These are phyloP conservation scores for Lepisosteus oculatus DNA, from an alignment of 2,113 vertebrate genomes.

Conservation along the genomic window DNA sequence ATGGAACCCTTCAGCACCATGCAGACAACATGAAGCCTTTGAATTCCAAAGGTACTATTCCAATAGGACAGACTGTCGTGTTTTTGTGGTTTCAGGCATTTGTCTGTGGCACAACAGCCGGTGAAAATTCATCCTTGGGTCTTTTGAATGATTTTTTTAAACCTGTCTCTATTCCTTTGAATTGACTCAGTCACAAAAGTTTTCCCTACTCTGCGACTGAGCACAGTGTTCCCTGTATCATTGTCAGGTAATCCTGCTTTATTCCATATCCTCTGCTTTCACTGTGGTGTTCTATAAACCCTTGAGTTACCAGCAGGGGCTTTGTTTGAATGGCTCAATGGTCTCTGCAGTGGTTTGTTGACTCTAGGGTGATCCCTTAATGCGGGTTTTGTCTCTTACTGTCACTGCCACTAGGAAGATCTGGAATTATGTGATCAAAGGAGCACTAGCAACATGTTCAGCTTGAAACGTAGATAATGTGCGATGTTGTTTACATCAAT, in stretches of 20 bases:
- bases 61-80: no score
- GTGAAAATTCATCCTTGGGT: no score
- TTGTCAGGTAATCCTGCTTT: neutral
- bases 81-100: no score
- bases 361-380: slow-evolving; percentile 16
- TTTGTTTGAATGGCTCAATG: neutral
- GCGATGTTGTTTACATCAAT: no score
- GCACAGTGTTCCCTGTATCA: neutral
- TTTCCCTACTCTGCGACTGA: neutral
- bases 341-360: slow-evolving; percentile 8
- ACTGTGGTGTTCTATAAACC: neutral
- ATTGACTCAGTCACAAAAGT: neutral
- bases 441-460: neutral
- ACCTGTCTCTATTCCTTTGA: neutral
- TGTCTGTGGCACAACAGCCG: no score
- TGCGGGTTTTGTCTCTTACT: neutral
- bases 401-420: neutral
- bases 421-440: neutral
- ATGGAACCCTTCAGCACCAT: no score
- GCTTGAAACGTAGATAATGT: no score
- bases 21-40: no score
- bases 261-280: neutral
- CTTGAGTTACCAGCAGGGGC: neutral
- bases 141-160: no score
- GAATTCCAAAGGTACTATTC: no score